Conservation (phyloP, 2,113 vertebrate genomes). For the Chamaetylas fuelleborni region DNA sequence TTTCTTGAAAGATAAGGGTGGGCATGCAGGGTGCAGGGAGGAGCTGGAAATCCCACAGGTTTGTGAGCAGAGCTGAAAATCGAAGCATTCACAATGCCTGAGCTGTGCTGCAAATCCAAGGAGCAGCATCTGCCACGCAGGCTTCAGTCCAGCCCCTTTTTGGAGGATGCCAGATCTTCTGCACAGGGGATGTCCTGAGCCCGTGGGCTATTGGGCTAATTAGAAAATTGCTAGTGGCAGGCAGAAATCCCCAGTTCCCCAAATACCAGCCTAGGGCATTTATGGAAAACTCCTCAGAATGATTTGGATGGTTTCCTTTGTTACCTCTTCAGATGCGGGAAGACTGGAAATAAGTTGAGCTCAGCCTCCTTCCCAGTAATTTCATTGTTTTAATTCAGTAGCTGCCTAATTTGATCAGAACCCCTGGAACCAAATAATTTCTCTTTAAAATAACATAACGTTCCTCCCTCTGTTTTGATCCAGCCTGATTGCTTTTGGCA, state of each 20-base stretch:
- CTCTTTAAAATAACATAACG: conserved; percentile 47
- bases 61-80: background rate
- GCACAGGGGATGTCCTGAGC: background rate
- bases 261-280: conserved; percentile 2
- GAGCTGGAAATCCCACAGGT: background rate
- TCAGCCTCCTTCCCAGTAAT: conserved; percentile 28
- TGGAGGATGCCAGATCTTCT: background rate
- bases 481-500: conserved; percentile 41
- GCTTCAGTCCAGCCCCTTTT: background rate
- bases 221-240: conserved; percentile 43
- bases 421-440: conserved; percentile 29
- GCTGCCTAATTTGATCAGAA: conserved; percentile 64
- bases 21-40: background rate
- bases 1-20: background rate
- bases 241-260: conserved; percentile 21
- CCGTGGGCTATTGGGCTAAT: background rate
- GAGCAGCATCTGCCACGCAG: background rate
- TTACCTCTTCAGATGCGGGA: background rate
- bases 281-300: background rate
- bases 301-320: background rate
- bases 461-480: conserved; percentile 19
- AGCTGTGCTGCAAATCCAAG: background rate
- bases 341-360: conserved; percentile 28
- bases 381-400: conserved; percentile 62
- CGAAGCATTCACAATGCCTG: background rate